Conservation (phyloP, 2,797 vertebrate genomes). For the Coccyzus lansbergi region DNA sequence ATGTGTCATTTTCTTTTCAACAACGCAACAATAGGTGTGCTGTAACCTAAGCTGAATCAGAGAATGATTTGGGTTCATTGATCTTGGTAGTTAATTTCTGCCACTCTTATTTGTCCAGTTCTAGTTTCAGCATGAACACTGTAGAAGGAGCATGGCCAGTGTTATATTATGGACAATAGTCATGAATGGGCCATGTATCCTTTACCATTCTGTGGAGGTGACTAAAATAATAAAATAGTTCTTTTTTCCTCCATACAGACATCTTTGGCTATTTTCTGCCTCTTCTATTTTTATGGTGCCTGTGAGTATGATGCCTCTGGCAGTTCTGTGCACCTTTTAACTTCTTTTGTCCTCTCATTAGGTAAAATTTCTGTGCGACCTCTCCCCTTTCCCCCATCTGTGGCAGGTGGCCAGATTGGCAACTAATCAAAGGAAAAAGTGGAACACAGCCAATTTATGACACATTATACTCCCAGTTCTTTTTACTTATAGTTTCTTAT, state of each 20-base stretch:
- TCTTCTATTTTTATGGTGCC: background rate
- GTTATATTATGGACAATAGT: background rate
- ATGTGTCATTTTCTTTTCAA: background rate
- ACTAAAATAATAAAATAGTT: background rate
- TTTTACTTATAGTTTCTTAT: constrained; percentile 4
- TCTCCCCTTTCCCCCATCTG: background rate
- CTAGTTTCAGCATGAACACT: background rate
- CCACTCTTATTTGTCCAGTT: background rate
- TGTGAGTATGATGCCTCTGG: background rate
- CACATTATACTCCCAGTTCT: background rate
- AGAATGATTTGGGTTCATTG: background rate
- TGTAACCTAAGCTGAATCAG: background rate
- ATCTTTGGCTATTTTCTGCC: background rate
- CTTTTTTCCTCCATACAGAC: background rate
- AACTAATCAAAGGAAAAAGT: constrained; percentile 1
- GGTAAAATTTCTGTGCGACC: background rate
- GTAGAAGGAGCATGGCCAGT: background rate
- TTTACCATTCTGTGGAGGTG: background rate
- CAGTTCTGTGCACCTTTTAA: background rate
- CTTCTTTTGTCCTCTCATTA: constrained; percentile 9
- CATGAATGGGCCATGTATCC: background rate
- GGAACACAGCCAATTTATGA: background rate
- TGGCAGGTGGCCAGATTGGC: background rate
- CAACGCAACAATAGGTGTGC: background rate
- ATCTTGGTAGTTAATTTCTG: background rate